These are phyloP conservation scores for Caenorhabditis tropicalis DNA, from an alignment of 1,140 invertebrate species.

Conservation along the genomic window DNA sequence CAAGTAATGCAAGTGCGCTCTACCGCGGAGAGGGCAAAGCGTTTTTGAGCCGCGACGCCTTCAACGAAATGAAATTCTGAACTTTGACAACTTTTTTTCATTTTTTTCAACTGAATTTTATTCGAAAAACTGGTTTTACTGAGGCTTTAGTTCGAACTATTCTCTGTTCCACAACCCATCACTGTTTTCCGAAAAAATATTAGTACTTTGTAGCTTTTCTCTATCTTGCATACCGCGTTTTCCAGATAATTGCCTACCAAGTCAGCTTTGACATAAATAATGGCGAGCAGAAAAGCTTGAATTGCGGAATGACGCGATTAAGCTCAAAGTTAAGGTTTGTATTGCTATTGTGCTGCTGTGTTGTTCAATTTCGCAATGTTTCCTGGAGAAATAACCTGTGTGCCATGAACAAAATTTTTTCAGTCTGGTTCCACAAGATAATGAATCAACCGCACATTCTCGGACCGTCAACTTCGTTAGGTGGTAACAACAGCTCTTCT, in stretches of 20 bases:
- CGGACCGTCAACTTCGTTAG: constrained; percentile 39
- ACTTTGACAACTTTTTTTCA: background rate
- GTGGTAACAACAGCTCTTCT: constrained; percentile 3
- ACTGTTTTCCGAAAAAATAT: background rate
- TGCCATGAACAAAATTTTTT: background rate
- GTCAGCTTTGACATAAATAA: constrained; percentile 2
- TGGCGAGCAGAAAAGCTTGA: constrained; percentile 21
- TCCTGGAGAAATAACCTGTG: background rate
- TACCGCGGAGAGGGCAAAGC: background rate
- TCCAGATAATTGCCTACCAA: constrained; percentile 18
- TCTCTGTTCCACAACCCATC: background rate
- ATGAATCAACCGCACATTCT: constrained; percentile 43
- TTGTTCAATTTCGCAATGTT: constrained; percentile 28
- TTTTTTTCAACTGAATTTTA: background rate
- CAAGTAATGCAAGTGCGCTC: constrained; percentile 30
- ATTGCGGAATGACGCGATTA: constrained; percentile 53
- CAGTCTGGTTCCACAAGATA: constrained; percentile 28
- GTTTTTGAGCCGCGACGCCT: constrained; percentile 29
- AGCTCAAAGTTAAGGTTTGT: constrained; percentile 22
- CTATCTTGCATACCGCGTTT: background rate
- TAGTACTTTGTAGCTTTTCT: background rate
- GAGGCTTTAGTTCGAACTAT: background rate
- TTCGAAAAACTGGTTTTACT: background rate
- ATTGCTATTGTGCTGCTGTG: background rate
- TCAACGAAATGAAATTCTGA: background rate